Evolutionary conservation across 2,888 invertebrate genomes (phyloP).

Genomic region (Calliopum simillimum): DNA sequence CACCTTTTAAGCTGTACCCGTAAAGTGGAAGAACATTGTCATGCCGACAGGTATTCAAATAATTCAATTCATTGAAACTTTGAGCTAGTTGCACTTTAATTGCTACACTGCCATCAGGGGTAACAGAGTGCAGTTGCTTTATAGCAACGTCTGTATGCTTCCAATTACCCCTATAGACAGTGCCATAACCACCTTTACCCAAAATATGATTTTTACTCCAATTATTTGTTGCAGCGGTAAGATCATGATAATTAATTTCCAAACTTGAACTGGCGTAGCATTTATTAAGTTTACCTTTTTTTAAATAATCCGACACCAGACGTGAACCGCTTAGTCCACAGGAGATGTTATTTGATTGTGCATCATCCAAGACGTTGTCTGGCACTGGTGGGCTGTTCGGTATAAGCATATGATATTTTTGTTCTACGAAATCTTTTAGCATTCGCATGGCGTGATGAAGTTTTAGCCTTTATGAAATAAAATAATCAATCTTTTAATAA

Average conservation of each 20-base stretch:
- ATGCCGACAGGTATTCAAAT: conserved; percentile 85
- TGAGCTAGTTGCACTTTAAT: conserved; percentile 72
- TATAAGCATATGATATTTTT: conserved; percentile 74
- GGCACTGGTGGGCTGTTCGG: conserved; percentile 53
- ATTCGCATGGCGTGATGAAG: conserved; percentile 81
- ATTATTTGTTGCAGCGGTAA: conserved; percentile 80
- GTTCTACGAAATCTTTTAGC: conserved; percentile 75
- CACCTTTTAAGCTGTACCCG: conserved; percentile 80
- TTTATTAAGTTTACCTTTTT: conserved; percentile 65
- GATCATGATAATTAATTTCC: conserved; percentile 80
- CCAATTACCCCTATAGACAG: conserved; percentile 87
- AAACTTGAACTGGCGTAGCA: conserved; percentile 71
- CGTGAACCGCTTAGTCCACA: conserved; percentile 59
- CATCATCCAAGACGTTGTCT: conserved; percentile 50
- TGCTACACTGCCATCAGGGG: conserved; percentile 53
- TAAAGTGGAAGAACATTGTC: conserved; percentile 92
- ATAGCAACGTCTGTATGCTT: conserved; percentile 89
- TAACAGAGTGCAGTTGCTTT: conserved; percentile 78
- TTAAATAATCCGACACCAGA: conserved; percentile 46
- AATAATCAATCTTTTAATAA: no score
- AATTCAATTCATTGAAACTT: conserved; percentile 80
- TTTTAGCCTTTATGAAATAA: conserved; percentile 70
- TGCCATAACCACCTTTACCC: conserved; percentile 93
- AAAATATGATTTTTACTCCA: conserved; percentile 80
- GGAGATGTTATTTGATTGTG: conserved; percentile 47